Evolutionary conservation across 1,140 invertebrate species (phyloP), one percentile per base, ranked within the genome.

Genomic region (Cydia amplana): DNA sequence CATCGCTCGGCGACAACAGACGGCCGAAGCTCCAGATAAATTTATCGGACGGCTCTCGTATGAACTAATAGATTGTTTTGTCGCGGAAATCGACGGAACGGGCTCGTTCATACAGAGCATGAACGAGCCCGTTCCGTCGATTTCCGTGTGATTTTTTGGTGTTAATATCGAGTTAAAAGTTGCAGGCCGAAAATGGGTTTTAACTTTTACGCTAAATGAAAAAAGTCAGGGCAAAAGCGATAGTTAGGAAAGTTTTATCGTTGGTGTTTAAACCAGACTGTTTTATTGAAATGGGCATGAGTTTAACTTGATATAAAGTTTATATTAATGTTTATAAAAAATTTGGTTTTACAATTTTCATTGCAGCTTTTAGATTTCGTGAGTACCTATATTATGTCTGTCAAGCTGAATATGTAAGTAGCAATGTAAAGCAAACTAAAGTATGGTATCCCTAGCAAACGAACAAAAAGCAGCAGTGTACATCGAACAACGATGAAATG

Each of bases 1-100:
- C 82, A 83, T 81, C 78, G 82, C 49, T 80, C 82, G 77, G 76
- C 81, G 82, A 77, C 79, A 79, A 75, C 74, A 67, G 49, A 36
- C 70, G 65, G 16, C 20, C 55, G 25, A 23, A 46, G 36, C 55
- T 63, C n/a, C 23, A 36, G 55, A 74, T 70, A 70, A 70, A 70
- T 67, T 67, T 67, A 67, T 70, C 65, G 65, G 32, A 12, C 28
- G 9, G 16, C 14, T 10, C 64, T 67, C 28, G 65, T 70, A 70
- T 60, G 55, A 36, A 70, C 32, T 70, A 70, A 70, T 70, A 70
- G 65, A 70, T 70, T 70, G 28, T 70, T 32, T 75, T 74, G 73
- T 51, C 70, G 72, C 55, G 70, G 40, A 55, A 74, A 74, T 14
- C 32, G 65, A 65, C 25, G 12, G 46, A 60, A 60, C 65, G 65